Percentiles rank a stretch among this genome's conserved stretches.
Conservation (phyloP, 2,888 invertebrate species). For the Eulithis prunata region DNA sequence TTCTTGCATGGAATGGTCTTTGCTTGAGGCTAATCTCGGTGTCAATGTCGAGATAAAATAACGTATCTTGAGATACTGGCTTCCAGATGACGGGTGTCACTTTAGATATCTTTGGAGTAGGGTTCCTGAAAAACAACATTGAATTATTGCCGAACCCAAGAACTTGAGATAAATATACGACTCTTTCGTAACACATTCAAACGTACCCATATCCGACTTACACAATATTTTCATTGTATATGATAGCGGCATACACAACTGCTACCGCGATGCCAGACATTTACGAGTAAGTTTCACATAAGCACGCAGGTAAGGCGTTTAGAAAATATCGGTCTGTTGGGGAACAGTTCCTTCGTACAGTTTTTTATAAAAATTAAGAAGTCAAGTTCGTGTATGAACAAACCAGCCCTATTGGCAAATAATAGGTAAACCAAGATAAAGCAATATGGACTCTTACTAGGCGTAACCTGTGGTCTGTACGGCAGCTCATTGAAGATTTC, state of each 20-base stretch:
- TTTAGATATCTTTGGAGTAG: constrained; percentile 47
- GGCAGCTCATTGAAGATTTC: too few species aligned
- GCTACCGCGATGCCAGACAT: too few species aligned
- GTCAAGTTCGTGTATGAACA: too few species aligned
- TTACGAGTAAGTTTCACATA: too few species aligned
- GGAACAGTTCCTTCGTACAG: too few species aligned
- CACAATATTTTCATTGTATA: background rate
- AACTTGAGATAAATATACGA: too few species aligned
- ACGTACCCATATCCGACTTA: constrained; percentile 48
- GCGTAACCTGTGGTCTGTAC: background rate
- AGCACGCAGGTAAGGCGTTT: too few species aligned
- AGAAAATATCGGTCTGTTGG: too few species aligned
- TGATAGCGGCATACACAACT: background rate
- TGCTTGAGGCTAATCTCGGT: constrained; percentile 30
- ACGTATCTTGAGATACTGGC: constrained; percentile 2
- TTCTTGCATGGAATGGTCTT: constrained; percentile 42
- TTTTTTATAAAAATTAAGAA: too few species aligned
- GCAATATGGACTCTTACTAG: background rate
- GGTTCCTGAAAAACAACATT: constrained; percentile 4
- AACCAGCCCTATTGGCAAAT: too few species aligned
- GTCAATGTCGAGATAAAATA: constrained; percentile 38
- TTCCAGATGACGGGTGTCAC: constrained; percentile 4
- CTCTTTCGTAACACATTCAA: background rate
- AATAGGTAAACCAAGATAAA: too few species aligned
- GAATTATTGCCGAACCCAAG: background rate